These are phyloP conservation scores for Pedicia rivosa DNA, from an alignment of 2,888 invertebrate species.

Conservation along the genomic window DNA sequence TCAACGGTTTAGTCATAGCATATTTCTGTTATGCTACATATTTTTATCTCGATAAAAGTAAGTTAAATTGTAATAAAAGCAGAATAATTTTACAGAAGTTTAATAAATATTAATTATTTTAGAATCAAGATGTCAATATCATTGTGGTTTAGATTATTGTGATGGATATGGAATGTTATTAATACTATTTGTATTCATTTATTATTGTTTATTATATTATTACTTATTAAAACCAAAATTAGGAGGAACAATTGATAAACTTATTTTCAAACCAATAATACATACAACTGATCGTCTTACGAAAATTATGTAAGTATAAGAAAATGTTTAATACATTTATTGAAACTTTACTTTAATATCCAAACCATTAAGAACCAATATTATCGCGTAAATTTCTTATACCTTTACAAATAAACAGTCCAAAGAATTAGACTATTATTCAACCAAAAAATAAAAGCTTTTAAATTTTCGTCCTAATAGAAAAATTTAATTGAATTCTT, in stretches of 20 bases:
- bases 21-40: conserved; percentile 27
- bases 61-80: conserved; percentile 9
- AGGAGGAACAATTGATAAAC: conserved; percentile 22
- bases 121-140: neutral
- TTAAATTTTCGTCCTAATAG: conserved; percentile 14
- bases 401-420: too few species aligned
- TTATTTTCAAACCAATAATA: conserved; percentile 26
- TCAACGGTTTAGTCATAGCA: too few species aligned
- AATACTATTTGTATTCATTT: conserved; percentile 41
- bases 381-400: conserved; percentile 19
- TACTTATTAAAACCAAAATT: conserved; percentile 37
- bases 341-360: too few species aligned
- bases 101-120: too few species aligned
- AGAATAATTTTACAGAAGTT: neutral
- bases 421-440: too few species aligned
- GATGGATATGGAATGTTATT: conserved; percentile 57
- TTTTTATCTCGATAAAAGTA: conserved; percentile 21
- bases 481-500: conserved; percentile 13
- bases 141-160: conserved; percentile 33
- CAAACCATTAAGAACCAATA: accelerated
- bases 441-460: too few species aligned
- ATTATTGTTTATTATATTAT: conserved; percentile 46
- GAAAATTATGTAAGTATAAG: too few species aligned
- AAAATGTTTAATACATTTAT: too few species aligned
- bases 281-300: too few species aligned